Evolutionary conservation across 2,888 invertebrate species (phyloP).

Genomic region (Lampropteryx suffumata): DNA sequence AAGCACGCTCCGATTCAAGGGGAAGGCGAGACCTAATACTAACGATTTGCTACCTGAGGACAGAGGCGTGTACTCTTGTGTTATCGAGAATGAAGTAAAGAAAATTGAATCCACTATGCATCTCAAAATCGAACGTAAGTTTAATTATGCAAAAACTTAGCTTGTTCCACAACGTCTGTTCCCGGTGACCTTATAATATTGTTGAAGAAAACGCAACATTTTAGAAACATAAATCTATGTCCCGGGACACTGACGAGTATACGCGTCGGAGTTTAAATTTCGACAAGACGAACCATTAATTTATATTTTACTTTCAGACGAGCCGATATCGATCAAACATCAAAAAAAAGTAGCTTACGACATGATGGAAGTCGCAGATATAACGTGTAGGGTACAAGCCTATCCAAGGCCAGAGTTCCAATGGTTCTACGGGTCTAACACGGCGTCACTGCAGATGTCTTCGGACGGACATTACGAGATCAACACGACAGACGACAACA

Average conservation of each 20-base stretch:
- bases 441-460: slow-evolving; percentile 88
- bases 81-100: slow-evolving; percentile 95
- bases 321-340: slow-evolving; percentile 92
- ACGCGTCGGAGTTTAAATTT: too few relatives aligned
- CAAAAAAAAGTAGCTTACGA: slow-evolving; percentile 95
- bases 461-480: slow-evolving; percentile 94
- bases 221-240: too few relatives aligned
- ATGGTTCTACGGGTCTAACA: slow-evolving; percentile 92
- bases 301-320: slow-evolving; percentile 78
- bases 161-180: too few relatives aligned
- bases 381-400: slow-evolving; percentile 94
- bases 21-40: slow-evolving; percentile 88
- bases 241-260: too few relatives aligned
- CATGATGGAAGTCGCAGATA: slow-evolving; percentile 91
- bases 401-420: slow-evolving; percentile 97
- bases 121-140: slow-evolving; percentile 93
- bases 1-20: slow-evolving; percentile 91
- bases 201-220: too few relatives aligned
- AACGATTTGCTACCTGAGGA: slow-evolving; percentile 92
- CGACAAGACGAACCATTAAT: too few relatives aligned
- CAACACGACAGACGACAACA: slow-evolving; percentile 90
- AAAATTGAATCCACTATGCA: slow-evolving; percentile 95
- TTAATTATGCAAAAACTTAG: too few relatives aligned
- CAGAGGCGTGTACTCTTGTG: slow-evolving; percentile 93
- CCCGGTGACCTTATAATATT: too few relatives aligned